Evolutionary conservation across 1,140 invertebrate genomes (phyloP).

Genomic region (Pissodes strobi): DNA sequence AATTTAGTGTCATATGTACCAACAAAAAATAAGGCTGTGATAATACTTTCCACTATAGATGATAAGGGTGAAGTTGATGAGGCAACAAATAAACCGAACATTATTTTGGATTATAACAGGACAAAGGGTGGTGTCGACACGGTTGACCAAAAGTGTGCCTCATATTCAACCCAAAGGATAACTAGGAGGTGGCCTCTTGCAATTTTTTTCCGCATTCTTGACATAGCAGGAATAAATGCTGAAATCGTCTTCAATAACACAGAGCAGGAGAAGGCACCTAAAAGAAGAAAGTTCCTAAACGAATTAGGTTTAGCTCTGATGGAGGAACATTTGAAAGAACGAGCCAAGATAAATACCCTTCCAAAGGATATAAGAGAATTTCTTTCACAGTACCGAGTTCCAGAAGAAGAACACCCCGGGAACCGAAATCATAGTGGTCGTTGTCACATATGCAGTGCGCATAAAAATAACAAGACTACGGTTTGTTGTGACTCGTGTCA

Average conservation of each 20-base stretch:
- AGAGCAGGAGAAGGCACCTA: conserved; percentile 36
- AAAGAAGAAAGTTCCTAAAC: conserved; percentile 52
- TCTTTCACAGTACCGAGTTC: conserved; percentile 4
- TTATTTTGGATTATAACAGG: conserved; percentile 55
- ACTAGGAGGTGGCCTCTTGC: conserved; percentile 60
- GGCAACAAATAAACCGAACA: conserved; percentile 50
- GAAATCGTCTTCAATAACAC: conserved; percentile 54
- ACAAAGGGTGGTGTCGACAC: conserved; percentile 55
- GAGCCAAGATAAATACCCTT: conserved; percentile 12
- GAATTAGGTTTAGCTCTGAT: background rate
- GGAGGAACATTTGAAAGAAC: conserved; percentile 18
- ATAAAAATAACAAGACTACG: conserved; percentile 32
- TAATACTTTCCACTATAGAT: conserved; percentile 49
- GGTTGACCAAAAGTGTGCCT: conserved; percentile 46
- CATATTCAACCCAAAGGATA: conserved; percentile 52
- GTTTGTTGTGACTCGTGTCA: conserved; percentile 15
- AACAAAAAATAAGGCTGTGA: conserved; percentile 49
- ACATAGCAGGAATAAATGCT: conserved; percentile 59
- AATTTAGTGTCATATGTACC: conserved; percentile 46
- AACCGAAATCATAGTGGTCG: conserved; percentile 14
- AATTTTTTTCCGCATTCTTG: conserved; percentile 59
- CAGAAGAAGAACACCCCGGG: background rate
- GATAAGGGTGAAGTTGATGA: conserved; percentile 35
- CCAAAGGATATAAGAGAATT: conserved; percentile 26
- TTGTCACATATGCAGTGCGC: conserved; percentile 10